Evolutionary conservation across 2,797 vertebrate species (phyloP), one percentile per base, ranked within the genome.

Genomic region (Dallia pectoralis): DNA sequence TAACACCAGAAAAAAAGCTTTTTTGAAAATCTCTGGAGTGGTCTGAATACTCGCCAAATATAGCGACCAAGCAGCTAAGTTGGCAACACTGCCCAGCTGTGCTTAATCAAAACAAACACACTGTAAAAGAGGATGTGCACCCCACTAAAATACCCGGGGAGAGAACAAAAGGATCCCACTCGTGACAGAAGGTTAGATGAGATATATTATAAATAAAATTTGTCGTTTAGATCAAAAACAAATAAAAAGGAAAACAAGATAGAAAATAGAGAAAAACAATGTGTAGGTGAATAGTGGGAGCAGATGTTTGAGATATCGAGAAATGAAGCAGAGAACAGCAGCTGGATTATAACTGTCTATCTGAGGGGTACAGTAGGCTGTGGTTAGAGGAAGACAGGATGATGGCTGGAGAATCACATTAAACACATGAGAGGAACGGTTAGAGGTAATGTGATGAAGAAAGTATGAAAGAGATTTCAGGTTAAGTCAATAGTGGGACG

Each of bases 221-320:
- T 40, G 70, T 51, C 25, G 36, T 16, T 4, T 29, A 44, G 5
- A 81, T 77, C 77, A 84, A 8, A 36, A 27, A 69, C n/a, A 40
- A 49, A 77, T 69, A 49, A 29, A 81, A 75, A 74, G 75, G 77
- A 65, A 15, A 78, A 78, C 68, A 71, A 82, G 86, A 72, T 70
- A 66, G 72, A 56, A 74, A 16, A 67, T 22, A n/a, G 49, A 14
- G 47, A 27, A 30, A 29, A 25, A 69, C 48, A 61, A 40, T 33
- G 25, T 56, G 32, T 32, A 4, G 44, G 67, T 65, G 71, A 79
- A 53, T 79, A 79, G 81, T 77, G 64, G 72, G 77, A 77, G 74
- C 67, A 71, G 71, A 78, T 77, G 69, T 76, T 76, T 25, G 53
- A 19, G 33, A 33, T 19, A 63, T 47, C 15, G 44, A 62, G 66